Evolutionary conservation across 2,797 vertebrate genomes (phyloP).

Genomic region (Echiichthys vipera): DNA sequence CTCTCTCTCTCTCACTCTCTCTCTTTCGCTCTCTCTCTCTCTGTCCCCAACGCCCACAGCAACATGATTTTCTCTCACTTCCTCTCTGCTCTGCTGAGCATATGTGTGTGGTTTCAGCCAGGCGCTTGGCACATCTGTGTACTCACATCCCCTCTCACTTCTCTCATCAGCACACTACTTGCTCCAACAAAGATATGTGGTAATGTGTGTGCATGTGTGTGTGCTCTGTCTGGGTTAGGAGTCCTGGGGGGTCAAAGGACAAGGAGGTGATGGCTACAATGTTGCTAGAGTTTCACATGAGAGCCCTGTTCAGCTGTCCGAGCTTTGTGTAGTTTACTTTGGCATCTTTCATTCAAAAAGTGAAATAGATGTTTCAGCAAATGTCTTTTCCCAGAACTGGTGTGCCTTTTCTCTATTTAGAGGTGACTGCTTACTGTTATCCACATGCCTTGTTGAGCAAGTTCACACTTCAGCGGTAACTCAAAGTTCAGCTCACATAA

Average conservation of each 20-base stretch:
- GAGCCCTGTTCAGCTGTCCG: conserved; percentile 49
- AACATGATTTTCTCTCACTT: conserved; percentile 81
- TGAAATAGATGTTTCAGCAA: conserved; percentile 34
- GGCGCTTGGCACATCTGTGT: conserved; percentile 81
- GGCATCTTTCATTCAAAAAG: conserved; percentile 30
- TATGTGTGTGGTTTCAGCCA: conserved; percentile 83
- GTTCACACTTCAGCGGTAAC: no score
- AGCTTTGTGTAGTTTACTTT: conserved; percentile 49
- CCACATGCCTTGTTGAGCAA: background rate
- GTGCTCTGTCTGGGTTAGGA: conserved; percentile 25
- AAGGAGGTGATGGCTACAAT: conserved; percentile 55
- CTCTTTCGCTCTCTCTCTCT: background rate
- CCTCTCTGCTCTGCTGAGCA: conserved; percentile 83
- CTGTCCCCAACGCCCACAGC: conserved; percentile 50
- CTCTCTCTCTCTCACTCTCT: background rate
- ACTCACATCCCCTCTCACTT: conserved; percentile 87
- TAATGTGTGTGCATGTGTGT: conserved; percentile 39
- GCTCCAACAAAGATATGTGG: conserved; percentile 39
- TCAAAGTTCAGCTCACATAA: no score
- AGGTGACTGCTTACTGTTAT: background rate
- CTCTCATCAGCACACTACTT: conserved; percentile 66
- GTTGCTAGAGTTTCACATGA: conserved; percentile 64
- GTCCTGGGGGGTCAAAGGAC: conserved; percentile 58
- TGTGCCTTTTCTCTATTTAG: background rate
- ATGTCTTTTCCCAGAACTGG: conserved; percentile 16